Conservation (phyloP, 2,888 invertebrate species). For the Scaptomyza caliginosa region DNA sequence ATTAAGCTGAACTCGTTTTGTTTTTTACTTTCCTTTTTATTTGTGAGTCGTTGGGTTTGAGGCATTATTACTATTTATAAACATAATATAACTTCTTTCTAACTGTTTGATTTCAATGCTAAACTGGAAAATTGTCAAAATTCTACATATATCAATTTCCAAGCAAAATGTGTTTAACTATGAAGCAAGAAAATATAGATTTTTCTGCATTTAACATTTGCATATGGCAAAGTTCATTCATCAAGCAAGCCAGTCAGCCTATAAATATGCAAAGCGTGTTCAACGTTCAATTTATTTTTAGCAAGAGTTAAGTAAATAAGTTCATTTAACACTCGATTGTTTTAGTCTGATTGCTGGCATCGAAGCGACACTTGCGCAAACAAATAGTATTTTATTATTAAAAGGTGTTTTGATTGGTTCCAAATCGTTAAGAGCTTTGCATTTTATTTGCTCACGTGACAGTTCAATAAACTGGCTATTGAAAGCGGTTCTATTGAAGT, state of each 20-base stretch:
- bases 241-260: constrained; percentile 19
- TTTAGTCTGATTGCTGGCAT: constrained; percentile 35
- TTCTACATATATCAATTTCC: too few relatives aligned
- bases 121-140: too few relatives aligned
- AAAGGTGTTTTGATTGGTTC: too few relatives aligned
- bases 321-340: constrained; percentile 49
- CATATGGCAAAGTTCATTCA: constrained; percentile 7
- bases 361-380: constrained; percentile 53
- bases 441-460: constrained; percentile 42
- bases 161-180: not conserved
- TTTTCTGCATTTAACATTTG: constrained; percentile 8
- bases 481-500: constrained; percentile 7
- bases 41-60: too few relatives aligned
- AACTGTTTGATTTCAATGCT: too few relatives aligned
- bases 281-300: constrained; percentile 32
- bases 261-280: constrained; percentile 34
- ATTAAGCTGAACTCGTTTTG: constrained; percentile 4
- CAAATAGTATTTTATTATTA: constrained; percentile 38
- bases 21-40: constrained; percentile 31
- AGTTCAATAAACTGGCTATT: constrained; percentile 43
- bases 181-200: not conserved
- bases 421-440: too few relatives aligned
- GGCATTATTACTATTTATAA: too few relatives aligned
- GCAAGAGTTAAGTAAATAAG: constrained; percentile 37
- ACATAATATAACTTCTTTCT: too few relatives aligned